A percentile compares a stretch with the other conserved stretches of the same genome.
phyloP scores from a whole-genome alignment of 2,797 vertebrate genomes.

The Sebastes elongatus region DNA sequence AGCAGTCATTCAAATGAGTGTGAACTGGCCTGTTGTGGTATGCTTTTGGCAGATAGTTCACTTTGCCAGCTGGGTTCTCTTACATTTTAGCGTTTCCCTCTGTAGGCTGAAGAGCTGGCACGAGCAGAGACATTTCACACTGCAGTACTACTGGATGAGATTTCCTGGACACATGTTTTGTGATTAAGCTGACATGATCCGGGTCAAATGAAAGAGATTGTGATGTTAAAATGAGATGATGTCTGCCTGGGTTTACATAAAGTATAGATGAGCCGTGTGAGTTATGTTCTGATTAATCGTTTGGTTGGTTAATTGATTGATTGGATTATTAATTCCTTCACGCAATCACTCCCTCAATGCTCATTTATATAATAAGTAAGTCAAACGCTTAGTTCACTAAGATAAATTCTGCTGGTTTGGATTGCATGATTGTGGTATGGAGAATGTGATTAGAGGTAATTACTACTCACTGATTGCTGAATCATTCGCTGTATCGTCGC shows the following conservation, averaged over 20 bases:
- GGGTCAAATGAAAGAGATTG: not conserved
- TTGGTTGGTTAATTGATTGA: not conserved
- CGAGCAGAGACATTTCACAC: slow-evolving; percentile 1
- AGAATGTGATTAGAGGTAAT: not conserved
- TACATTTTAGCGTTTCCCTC: slow-evolving; percentile 23
- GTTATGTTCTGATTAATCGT: not conserved
- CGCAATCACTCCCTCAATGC: not conserved
- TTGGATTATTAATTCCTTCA: not conserved
- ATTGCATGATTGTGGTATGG: not conserved
- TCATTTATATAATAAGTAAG: not conserved
- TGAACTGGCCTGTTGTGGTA: not conserved
- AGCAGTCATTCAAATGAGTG: slow-evolving; percentile 24
- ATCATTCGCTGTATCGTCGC: not conserved
- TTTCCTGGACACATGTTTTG: not conserved
- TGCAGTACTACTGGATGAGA: slow-evolving; percentile 6
- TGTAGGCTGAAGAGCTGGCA: slow-evolving; percentile 18
- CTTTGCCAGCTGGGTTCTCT: slow-evolving; percentile 13
- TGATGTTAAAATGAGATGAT: not conserved
- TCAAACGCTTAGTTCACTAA: not conserved
- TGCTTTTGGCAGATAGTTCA: not conserved
- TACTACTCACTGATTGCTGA: not conserved
- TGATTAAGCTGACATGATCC: not conserved
- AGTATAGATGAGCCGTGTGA: not conserved
- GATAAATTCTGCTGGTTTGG: not conserved
- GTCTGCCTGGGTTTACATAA: not conserved